Evolutionary conservation across 2,888 invertebrate genomes (phyloP), one percentile per base, ranked within the genome.

Genomic region (Dolichopus griseipennis): DNA sequence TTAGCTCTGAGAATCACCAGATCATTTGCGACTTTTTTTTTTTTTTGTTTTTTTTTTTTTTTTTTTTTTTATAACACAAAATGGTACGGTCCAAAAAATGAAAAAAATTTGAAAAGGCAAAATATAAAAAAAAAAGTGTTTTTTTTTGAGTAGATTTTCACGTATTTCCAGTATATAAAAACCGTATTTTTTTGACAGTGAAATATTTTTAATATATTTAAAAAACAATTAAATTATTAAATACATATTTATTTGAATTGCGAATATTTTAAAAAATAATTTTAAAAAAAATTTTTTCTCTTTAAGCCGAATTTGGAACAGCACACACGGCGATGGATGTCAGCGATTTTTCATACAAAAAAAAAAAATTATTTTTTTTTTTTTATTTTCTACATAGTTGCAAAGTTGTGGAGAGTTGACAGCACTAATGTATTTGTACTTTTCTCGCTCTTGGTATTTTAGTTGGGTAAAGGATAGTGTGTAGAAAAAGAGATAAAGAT

Each of bases 261-360:
- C 52, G 52, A 52, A 52, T 52, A 52, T 52, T 52, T 12, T 27
- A 37, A 37, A 37, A 37, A 52, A 43, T 27, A 63, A 63, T 63
- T 27, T 27, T 63, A 27, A 65, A 63, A 65, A 68, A 66, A 68
- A 65, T 22, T 62, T 22, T 67, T 68, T 64, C 34, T 66, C 22
- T 65, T 68, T 68, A 64, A 64, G 65, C 66, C 66, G 65, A 64
- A 33, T 41, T 33, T 21, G 61, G 34, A 66, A 61, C 66, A 68
- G 66, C 68, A 68, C 68, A 68, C 68, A 68, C 68, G 66, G 66
- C 66, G 66, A 66, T 66, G 52, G 52, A 52, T 52, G 52, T 52
- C 52, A 52, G 52, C 52, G 52, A 63, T 63, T 63, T 63, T 63
- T 63, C 63, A 63, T 63, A 27, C 9, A 63, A 63, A 63, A 22